Evolutionary conservation across 2,888 invertebrate species (phyloP).

Genomic region (Muscina levida): DNA sequence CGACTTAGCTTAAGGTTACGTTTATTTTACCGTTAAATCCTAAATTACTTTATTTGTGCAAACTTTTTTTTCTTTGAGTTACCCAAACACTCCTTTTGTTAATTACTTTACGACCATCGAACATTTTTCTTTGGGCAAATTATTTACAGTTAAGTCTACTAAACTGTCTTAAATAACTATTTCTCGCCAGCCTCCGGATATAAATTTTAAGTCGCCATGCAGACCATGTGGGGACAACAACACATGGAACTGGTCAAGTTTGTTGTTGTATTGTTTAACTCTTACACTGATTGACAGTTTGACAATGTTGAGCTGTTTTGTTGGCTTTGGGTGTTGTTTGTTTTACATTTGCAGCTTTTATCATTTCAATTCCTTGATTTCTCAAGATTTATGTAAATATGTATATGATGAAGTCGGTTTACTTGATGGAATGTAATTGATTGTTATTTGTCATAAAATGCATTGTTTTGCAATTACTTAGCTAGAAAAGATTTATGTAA

Average conservation of each 20-base stretch:
- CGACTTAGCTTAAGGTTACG: too few species aligned
- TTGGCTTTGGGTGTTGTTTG: constrained; percentile 43
- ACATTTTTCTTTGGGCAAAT: too few species aligned
- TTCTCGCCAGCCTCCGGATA: constrained; percentile 13
- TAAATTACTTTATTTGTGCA: too few species aligned
- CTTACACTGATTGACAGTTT: constrained; percentile 51
- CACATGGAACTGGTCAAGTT: not conserved
- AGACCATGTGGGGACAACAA: not conserved
- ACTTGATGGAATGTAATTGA: constrained; percentile 11
- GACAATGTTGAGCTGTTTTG: constrained; percentile 36
- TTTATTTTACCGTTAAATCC: too few species aligned
- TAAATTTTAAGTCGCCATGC: not conserved
- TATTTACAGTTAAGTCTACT: too few species aligned
- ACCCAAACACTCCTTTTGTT: too few species aligned
- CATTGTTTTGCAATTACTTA: constrained; percentile 26
- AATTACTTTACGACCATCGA: too few species aligned
- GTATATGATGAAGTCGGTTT: not conserved
- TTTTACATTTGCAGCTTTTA: constrained; percentile 25
- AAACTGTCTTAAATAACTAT: too few species aligned
- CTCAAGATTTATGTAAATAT: constrained; percentile 7
- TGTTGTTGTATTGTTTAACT: not conserved
- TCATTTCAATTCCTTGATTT: not conserved
- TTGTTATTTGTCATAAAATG: constrained; percentile 25
- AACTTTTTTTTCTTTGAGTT: too few species aligned
- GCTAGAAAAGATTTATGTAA: not conserved